Evolutionary conservation across 2,888 invertebrate species (phyloP), one percentile per base, ranked within the genome.

Genomic region (Leptinotarsa juncta): DNA sequence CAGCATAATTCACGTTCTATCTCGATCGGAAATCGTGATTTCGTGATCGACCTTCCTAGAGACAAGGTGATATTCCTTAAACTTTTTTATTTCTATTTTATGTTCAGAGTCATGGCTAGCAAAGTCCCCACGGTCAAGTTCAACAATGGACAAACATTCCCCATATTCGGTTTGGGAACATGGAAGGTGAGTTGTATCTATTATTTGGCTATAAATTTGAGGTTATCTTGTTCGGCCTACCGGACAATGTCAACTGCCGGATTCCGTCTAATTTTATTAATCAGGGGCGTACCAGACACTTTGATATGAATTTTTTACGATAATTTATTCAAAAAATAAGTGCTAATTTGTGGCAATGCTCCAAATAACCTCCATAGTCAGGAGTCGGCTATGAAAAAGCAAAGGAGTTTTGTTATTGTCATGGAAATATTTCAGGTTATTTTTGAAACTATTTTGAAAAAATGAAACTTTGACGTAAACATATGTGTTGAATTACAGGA

Each of bases 81-180:
- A 16, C n/a, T 51, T 4, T 14, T 51, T 51, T 51, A 16, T 42
- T 26, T 42, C n/a, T n/a, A 42, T 32, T 62, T 42, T 18, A 62
- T 62, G 62, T 42, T 62, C 16, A 62, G 62, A 69, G 57, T 50
- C 69, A 69, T 69, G 69, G 69, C 69, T 48, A 57, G 69, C 18
- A 55, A 60, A 48, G 80, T 82, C 32, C 83, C 82, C 1, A 78
- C 48, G 32, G 77, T 91, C 0, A 89, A 88, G 55, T 88, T 93
- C 18, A 90, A 89, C 82, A 90, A 91, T 79, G 93, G 92, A 4
- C 80, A 86, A n/a, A 88, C 89, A 14, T 89, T 92, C 72, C 93
- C 93, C 0, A 86, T 90, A 1, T 84, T 93, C 32, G 93, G 93
- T 1, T 86, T 93, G 16, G 93, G 93, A 1, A 93, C 93, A 0